Conservation (phyloP, 1,140 invertebrate genomes). For the Lordiphosa collinella region DNA sequence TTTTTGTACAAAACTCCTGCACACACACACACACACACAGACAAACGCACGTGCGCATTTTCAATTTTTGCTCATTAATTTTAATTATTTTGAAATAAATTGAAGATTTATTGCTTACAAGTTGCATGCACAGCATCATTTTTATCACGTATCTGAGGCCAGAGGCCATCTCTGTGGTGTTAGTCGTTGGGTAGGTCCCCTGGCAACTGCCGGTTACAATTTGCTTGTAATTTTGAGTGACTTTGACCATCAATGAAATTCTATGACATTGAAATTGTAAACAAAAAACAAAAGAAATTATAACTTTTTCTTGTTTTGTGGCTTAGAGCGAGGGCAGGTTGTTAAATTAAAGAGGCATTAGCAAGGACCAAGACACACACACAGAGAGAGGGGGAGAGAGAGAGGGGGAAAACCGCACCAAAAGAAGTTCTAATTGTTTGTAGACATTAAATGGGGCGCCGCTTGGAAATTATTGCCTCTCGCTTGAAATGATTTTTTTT, state of each 20-base stretch:
- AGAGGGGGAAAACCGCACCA: conserved; percentile 2
- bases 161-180: too few relatives aligned
- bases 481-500: conserved; percentile 26
- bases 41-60: conserved; percentile 62
- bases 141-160: conserved; percentile 61
- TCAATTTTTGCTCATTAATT: conserved; percentile 75
- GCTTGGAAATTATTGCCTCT: conserved; percentile 55
- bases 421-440: conserved; percentile 64
- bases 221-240: conserved; percentile 1
- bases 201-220: too few relatives aligned
- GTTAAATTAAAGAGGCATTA: conserved; percentile 55
- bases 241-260: conserved; percentile 42
- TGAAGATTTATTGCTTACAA: conserved; percentile 74
- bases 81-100: conserved; percentile 78
- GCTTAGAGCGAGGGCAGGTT: background rate
- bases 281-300: too few relatives aligned
- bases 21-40: conserved; percentile 2
- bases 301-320: too few relatives aligned
- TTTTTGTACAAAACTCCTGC: too few relatives aligned
- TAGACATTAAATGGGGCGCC: conserved; percentile 61
- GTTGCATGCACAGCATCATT: conserved; percentile 62
- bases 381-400: conserved; percentile 4
- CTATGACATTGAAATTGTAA: background rate
- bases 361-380: conserved; percentile 13
- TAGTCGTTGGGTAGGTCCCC: too few relatives aligned